phyloP scores from a whole-genome alignment of 2,113 vertebrate genomes.

The Corydoras maculifer region DNA sequence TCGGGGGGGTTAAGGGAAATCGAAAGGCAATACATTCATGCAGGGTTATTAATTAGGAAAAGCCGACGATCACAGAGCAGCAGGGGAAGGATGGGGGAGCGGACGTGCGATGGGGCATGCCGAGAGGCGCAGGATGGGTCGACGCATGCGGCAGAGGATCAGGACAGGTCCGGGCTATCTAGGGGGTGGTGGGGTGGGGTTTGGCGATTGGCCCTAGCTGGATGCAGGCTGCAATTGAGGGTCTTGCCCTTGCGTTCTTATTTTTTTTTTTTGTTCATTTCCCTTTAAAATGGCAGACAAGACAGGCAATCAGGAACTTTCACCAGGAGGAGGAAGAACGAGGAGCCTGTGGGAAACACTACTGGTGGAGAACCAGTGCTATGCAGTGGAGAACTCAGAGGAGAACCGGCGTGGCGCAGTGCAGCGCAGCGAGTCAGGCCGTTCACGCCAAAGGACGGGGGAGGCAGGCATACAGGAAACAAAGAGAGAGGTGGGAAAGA shows the following conservation, averaged over 20 bases:
- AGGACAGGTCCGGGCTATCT: conserved; percentile 34
- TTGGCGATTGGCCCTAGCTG: conserved; percentile 67
- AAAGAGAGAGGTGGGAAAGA: conserved; percentile 30
- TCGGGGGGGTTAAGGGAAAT: conserved; percentile 31
- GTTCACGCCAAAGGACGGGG: conserved; percentile 46
- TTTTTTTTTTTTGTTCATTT: conserved; percentile 30
- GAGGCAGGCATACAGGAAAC: conserved; percentile 27
- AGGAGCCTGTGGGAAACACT: conserved; percentile 37
- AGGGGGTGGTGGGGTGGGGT: conserved; percentile 26
- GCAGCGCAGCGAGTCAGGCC: conserved; percentile 64
- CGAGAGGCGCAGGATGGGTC: conserved; percentile 15
- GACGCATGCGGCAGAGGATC: conserved; percentile 31
- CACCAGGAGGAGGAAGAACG: conserved; percentile 61
- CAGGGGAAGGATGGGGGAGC: conserved; percentile 5
- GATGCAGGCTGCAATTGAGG: conserved; percentile 99
- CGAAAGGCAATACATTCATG: conserved; percentile 41
- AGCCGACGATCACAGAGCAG: conserved; percentile 21
- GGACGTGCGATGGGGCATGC: conserved; percentile 54
- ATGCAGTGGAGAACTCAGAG: conserved; percentile 57
- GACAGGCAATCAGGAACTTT: conserved; percentile 99
- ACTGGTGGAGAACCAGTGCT: conserved; percentile 57
- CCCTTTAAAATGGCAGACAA: conserved; percentile 79
- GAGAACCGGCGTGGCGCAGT: conserved; percentile 60
- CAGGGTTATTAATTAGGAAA: conserved; percentile 24
- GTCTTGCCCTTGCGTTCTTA: background rate